These are phyloP conservation scores for Drosophila cardini DNA, from an alignment of 1,140 invertebrate genomes.

Conservation along the genomic window DNA sequence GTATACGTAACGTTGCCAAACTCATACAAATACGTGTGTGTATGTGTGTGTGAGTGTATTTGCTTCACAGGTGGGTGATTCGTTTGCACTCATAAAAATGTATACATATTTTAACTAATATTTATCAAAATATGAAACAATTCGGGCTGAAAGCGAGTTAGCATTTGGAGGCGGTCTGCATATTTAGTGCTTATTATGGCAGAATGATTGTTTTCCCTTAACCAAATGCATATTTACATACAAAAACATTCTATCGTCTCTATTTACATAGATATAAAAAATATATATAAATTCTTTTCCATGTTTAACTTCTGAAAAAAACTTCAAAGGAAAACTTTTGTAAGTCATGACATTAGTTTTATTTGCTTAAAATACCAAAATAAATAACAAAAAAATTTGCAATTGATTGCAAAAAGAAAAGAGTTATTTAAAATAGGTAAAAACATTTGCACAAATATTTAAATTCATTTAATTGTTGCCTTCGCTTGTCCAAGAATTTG, in stretches of 20 bases:
- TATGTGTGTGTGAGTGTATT: not conserved
- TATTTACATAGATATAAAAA: conserved; percentile 15
- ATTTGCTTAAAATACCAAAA: not conserved
- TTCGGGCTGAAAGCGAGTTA: conserved; percentile 40
- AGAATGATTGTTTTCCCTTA: conserved; percentile 61
- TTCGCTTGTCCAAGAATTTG: not conserved
- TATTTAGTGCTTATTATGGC: conserved; percentile 83
- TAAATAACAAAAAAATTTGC: not conserved
- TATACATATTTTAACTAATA: conserved; percentile 83
- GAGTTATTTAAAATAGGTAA: not conserved
- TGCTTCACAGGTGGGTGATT: conserved; percentile 39
- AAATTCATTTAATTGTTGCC: not conserved
- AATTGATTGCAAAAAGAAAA: not conserved
- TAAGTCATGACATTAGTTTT: not conserved
- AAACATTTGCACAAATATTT: not conserved
- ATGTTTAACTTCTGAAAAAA: not conserved
- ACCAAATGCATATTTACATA: conserved; percentile 37
- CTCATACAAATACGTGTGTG: not conserved
- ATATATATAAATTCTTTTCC: conserved; percentile 16
- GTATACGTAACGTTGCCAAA: conserved; percentile 70
- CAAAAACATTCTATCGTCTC: conserved; percentile 5
- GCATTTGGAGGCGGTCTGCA: conserved; percentile 60
- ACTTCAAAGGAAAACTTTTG: conserved; percentile 5
- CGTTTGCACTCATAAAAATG: conserved; percentile 51
- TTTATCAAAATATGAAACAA: conserved; percentile 61